Conservation (phyloP, 2,888 invertebrate genomes). For the Ophraella communa region DNA sequence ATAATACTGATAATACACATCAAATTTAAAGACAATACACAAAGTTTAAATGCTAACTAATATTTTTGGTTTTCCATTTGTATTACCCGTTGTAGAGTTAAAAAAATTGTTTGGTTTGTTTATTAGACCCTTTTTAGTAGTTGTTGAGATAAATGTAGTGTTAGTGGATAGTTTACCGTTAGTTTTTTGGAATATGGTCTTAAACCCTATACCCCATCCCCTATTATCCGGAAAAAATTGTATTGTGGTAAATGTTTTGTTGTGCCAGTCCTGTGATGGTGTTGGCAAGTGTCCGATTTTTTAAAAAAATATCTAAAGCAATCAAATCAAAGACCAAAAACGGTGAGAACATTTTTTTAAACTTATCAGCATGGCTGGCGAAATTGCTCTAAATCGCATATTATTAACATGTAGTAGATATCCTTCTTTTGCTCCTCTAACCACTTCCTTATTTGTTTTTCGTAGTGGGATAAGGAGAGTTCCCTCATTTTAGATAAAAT, state of each 20-base stretch:
- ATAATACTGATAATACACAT: no score
- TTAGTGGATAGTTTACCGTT: neutral
- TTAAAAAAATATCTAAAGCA: slow-evolving; percentile 6
- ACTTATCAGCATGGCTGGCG: slow-evolving; percentile 52
- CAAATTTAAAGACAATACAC: no score
- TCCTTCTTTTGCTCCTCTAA: slow-evolving; percentile 38
- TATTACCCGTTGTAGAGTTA: no score
- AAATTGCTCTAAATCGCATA: slow-evolving; percentile 43
- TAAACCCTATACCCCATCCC: slow-evolving; percentile 21
- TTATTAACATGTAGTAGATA: slow-evolving; percentile 50
- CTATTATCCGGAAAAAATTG: slow-evolving; percentile 23
- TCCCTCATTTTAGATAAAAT: slow-evolving; percentile 63
- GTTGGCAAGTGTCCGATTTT: slow-evolving; percentile 18
- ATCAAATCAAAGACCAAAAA: slow-evolving; percentile 38
- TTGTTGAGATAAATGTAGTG: slow-evolving; percentile 15
- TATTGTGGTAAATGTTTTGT: slow-evolving; percentile 24
- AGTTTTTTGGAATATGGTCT: slow-evolving; percentile 45
- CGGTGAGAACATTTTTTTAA: slow-evolving; percentile 56
- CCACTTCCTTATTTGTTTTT: slow-evolving; percentile 55
- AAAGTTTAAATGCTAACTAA: no score
- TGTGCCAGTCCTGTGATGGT: slow-evolving; percentile 17
- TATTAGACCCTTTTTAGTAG: neutral
- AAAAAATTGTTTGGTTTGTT: neutral
- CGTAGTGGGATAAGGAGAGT: slow-evolving; percentile 80
- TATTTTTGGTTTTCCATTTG: no score